Percentiles rank a stretch among this genome's conserved stretches.
These are phyloP conservation scores for Mixornis gularis DNA, from an alignment of 2,113 vertebrate genomes.

Conservation along the genomic window DNA sequence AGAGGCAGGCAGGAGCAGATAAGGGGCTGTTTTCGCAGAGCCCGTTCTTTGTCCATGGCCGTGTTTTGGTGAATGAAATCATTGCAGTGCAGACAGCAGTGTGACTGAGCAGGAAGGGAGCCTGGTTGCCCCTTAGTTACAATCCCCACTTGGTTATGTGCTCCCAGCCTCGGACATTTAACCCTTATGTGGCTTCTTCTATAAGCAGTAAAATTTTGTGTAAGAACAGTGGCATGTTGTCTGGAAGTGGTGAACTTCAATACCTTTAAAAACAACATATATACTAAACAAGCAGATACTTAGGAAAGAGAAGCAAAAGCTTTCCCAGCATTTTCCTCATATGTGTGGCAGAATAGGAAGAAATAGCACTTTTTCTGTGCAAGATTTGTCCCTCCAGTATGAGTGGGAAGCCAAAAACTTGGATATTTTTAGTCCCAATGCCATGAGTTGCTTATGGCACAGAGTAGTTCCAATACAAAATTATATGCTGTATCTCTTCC, in stretches of 20 bases:
- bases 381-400: neutral
- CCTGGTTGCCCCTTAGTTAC: neutral
- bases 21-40: constrained; percentile 58
- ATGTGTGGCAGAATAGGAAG: neutral
- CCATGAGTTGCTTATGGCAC: neutral
- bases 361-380: neutral
- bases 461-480: neutral
- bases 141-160: neutral
- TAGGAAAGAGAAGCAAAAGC: neutral
- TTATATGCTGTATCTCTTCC: neutral
- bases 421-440: neutral
- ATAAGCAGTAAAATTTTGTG: neutral
- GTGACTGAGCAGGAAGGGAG: constrained; percentile 38
- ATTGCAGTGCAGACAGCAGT: constrained; percentile 11
- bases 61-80: constrained; percentile 63
- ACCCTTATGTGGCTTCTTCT: neutral
- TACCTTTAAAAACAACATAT: neutral
- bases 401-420: neutral
- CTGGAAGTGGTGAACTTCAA: neutral
- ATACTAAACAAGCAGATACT: neutral
- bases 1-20: constrained; percentile 62
- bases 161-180: neutral
- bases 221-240: neutral
- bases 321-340: neutral
- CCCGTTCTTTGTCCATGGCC: constrained; percentile 43